Evolutionary conservation across 2,113 vertebrate species (phyloP), one percentile per base, ranked within the genome.

Genomic region (Seriola dumerili): DNA sequence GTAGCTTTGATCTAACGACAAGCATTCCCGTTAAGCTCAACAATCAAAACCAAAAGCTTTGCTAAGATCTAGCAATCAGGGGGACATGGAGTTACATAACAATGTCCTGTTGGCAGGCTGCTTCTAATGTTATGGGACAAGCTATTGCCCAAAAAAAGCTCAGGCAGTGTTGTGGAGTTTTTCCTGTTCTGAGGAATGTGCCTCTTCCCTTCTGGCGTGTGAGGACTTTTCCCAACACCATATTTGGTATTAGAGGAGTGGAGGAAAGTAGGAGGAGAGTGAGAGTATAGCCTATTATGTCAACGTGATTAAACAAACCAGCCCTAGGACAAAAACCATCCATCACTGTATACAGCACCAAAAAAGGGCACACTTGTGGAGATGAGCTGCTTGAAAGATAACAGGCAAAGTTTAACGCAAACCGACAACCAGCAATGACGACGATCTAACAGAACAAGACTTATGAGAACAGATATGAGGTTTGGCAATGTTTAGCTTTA

Each of bases 211-310:
- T 88, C 64, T 81, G 83, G 94, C 75, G 19, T 87, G 73, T 32
- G 78, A 91, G 84, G 62, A 70, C 85, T 89, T 86, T 93, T 94
- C 93, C 92, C 92, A 93, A 87, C 89, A 94, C 97, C 96, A 94
- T 94, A 96, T 95, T 95, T 93, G 93, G 94, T 94, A 93, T 90
- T 92, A 83, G 91, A 93, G 89, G 89, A 94, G 94, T 92, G 91
- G 80, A 92, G 88, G 68, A 92, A 89, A 93, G 91, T 76, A 91
- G 88, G 88, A 92, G 92, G 93, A 88, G 93, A 85, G 75, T 44
- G 80, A 89, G 82, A 84, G 80, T 78, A 62, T 77, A 66, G 88
- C 91, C 93, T 82, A 91, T 91, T 94, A 91, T 94, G 93, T 92
- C 91, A 92, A 88, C 58, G 70, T 85, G 90, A 85, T 94, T 91